Base-by-base conservation (phyloP, 2,113 vertebrate genomes). In the Nannospalax galili region DNA sequence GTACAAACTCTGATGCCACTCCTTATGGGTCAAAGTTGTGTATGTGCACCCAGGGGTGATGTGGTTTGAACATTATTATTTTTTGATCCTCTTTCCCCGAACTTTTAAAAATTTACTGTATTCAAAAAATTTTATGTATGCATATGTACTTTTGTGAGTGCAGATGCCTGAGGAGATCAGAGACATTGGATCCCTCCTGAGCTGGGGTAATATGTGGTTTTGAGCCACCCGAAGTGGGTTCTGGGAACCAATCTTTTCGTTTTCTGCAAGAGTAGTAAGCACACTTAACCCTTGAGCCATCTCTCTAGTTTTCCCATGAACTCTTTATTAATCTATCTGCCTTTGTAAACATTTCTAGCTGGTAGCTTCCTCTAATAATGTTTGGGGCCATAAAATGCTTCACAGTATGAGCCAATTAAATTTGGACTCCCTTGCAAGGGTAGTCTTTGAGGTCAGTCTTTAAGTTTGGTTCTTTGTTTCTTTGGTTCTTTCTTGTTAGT, bases 391-490 rank as follows among this genome's bases (percentile, higher is more conserved):
- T 64, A 88, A 79, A 88, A 79, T 69, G 24, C 6, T 93, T 64
- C 60, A 80, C 22, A 56, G 58, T 35, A 19, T 58, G 32, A 72
- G 48, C 45, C 35, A 94, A 79, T 93, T 94, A 91, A 88, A 88
- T 32, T 74, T 30, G 72, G 65, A 3, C 15, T 58, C 37, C 11
- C 82, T 92, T 92, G 30, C 7, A 62, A 79, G 58, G 37, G 40
- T 22, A n/a, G 37, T n/a, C 4, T 26, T 26, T 77, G 58, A 89
- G 60, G 74, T 64, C 60, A 89, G 42, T 28, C n/a, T 67, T 78
- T 78, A 28, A 67, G 37, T 89, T 75, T 62, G 22, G 10, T 78
- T 32, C 64, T 9, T 89, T 30, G 7, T 70, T 82, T 85, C 30
- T 85, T 35, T 37, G 35, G 2, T 90, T 82, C 28, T 85, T 14